Conservation (phyloP, 92 coral and sea anemone genomes). For the Heliopora coerulea region DNA sequence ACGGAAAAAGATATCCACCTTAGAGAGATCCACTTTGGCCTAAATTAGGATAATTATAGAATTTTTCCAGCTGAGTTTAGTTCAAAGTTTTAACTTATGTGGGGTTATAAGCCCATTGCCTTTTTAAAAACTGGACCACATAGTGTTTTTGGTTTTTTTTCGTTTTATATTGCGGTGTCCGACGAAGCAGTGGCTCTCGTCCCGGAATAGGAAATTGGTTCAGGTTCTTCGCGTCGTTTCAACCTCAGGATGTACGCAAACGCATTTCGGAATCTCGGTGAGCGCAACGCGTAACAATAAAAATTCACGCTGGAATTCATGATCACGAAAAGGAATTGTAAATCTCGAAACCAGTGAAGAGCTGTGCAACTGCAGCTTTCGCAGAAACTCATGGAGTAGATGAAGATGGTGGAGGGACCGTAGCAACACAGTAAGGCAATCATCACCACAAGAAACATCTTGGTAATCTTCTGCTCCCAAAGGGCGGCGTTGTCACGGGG, state of each 20-base stretch:
- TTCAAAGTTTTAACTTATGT: too few species aligned
- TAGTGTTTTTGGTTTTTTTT: too few species aligned
- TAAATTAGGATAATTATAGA: too few species aligned
- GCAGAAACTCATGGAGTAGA: conserved; percentile 52
- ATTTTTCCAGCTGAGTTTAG: too few species aligned
- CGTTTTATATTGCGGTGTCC: not conserved
- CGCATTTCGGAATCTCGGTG: conserved; percentile 66
- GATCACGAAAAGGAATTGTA: conserved; percentile 49
- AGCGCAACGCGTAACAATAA: conserved; percentile 69
- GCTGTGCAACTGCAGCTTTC: conserved; percentile 42
- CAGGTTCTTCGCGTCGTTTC: not conserved
- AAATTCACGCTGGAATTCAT: conserved; percentile 62
- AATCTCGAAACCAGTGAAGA: conserved; percentile 50
- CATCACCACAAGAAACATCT: conserved; percentile 48
- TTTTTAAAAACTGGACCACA: too few species aligned
- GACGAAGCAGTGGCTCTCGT: conserved; percentile 13
- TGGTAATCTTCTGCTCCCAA: conserved; percentile 56
- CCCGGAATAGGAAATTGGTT: conserved; percentile 21
- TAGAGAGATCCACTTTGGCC: too few species aligned
- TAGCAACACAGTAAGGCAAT: conserved; percentile 39
- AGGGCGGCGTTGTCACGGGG: conserved; percentile 25
- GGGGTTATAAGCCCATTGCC: too few species aligned
- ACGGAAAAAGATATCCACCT: too few species aligned
- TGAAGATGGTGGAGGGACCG: conserved; percentile 45
- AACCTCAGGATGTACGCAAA: conserved; percentile 37